Conservation (phyloP, 2,113 vertebrate genomes). For the Gambusia affinis region DNA sequence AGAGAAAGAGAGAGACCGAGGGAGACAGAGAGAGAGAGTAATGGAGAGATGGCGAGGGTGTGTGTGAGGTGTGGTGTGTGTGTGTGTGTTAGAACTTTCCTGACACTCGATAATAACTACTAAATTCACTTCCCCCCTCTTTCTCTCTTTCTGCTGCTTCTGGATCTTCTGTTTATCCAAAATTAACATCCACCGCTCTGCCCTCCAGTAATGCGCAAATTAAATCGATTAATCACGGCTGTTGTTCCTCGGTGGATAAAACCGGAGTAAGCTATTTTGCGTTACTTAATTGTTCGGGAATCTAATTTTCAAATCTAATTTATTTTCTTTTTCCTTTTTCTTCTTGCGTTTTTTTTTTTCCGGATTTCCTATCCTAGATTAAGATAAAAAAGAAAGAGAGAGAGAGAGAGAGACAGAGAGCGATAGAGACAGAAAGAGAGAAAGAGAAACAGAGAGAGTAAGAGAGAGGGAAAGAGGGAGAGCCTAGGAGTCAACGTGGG, state of each 20-base stretch:
- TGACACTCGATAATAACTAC: conserved; percentile 86
- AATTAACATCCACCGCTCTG: conserved; percentile 93
- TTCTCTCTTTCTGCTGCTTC: conserved; percentile 60
- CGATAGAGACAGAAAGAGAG: not conserved
- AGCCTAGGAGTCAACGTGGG: conserved; percentile 74
- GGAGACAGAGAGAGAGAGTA: too few species aligned
- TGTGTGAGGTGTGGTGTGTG: conserved; percentile 19
- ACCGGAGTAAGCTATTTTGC: conserved; percentile 84
- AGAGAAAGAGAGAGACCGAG: too few species aligned
- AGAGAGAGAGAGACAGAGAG: conserved; percentile 27
- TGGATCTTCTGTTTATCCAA: conserved; percentile 89
- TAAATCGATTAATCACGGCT: conserved; percentile 80
- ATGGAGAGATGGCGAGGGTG: not conserved
- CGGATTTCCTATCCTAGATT: conserved; percentile 82
- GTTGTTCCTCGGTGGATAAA: conserved; percentile 74
- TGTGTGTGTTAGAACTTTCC: conserved; percentile 57
- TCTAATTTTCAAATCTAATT: conserved; percentile 89
- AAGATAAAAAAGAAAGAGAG: conserved; percentile 79
- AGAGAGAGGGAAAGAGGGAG: conserved; percentile 69
- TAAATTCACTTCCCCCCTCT: conserved; percentile 83
- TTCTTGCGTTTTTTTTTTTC: conserved; percentile 81
- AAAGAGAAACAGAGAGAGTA: conserved; percentile 63
- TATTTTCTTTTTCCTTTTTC: conserved; percentile 59
- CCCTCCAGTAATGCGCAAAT: conserved; percentile 86
- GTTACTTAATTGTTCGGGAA: conserved; percentile 94